phyloP scores from a whole-genome alignment of 2,113 vertebrate genomes.

The Sceloporus undulatus region DNA sequence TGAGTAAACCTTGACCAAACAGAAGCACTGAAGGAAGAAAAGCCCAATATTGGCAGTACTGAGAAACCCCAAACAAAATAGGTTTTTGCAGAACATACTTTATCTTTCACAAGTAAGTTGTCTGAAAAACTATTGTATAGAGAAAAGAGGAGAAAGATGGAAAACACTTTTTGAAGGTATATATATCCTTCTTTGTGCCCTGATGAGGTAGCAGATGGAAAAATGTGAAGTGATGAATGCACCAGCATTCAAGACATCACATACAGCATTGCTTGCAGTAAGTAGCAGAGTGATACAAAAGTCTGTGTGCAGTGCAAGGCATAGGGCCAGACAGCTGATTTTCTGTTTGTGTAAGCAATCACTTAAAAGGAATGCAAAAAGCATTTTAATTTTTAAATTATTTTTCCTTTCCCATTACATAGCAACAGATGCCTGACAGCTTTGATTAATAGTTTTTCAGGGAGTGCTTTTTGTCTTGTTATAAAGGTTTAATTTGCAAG shows the following conservation, averaged over 20 bases:
- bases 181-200: background rate
- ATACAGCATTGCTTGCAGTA: conserved; percentile 29
- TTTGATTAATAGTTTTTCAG: conserved; percentile 61
- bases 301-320: conserved; percentile 50
- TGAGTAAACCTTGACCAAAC: background rate
- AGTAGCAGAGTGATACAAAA: conserved; percentile 11
- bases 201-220: conserved; percentile 36
- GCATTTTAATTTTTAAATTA: conserved; percentile 55
- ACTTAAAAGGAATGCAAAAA: conserved; percentile 64
- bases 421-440: conserved; percentile 62
- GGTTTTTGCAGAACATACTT: background rate
- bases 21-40: background rate
- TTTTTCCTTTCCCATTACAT: conserved; percentile 66
- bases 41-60: background rate
- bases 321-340: conserved; percentile 64
- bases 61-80: background rate
- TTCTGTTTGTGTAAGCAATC: conserved; percentile 64
- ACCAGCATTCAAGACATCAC: conserved; percentile 43
- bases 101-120: background rate
- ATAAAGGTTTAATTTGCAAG: conserved; percentile 64
- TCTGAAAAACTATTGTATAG: background rate
- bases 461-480: conserved; percentile 49
- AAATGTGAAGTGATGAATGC: conserved; percentile 53
- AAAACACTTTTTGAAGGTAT: background rate
- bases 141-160: background rate